Conservation (phyloP, 2,113 vertebrate genomes). For the Vanacampus margaritifer region DNA sequence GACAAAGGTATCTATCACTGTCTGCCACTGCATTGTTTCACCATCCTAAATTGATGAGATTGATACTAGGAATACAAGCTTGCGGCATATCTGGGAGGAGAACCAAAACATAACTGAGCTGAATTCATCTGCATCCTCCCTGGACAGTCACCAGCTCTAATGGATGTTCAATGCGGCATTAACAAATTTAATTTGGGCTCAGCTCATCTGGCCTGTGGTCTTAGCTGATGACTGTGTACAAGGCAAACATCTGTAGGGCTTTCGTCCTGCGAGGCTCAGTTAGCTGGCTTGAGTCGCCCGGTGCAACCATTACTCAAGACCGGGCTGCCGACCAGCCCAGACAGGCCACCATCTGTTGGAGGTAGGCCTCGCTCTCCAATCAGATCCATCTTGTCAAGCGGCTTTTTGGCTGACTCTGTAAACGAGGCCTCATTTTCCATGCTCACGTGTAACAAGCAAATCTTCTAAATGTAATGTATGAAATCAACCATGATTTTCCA, state of each 20-base stretch:
- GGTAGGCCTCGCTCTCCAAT: constrained; percentile 55
- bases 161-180: constrained; percentile 43
- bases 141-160: constrained; percentile 27
- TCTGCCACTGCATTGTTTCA: constrained; percentile 10
- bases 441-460: background rate
- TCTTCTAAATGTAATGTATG: background rate
- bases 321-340: constrained; percentile 42
- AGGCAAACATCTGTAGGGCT: constrained; percentile 62
- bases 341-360: constrained; percentile 71
- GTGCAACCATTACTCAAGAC: constrained; percentile 60
- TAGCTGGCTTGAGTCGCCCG: constrained; percentile 44
- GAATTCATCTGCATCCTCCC: background rate
- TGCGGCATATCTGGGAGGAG: background rate
- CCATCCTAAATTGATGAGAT: constrained; percentile 9
- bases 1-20: constrained; percentile 43
- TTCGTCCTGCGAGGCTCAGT: constrained; percentile 46
- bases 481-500: background rate
- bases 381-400: constrained; percentile 68
- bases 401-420: constrained; percentile 32
- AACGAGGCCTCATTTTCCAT: constrained; percentile 9
- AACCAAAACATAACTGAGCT: background rate
- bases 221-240: constrained; percentile 41
- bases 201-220: constrained; percentile 47
- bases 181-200: constrained; percentile 53
- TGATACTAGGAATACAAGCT: constrained; percentile 3